Percentiles rank a stretch among this genome's conserved stretches.
Evolutionary conservation across 2,797 vertebrate species (phyloP).

Genomic region (Pangasius sanitwongsei): DNA sequence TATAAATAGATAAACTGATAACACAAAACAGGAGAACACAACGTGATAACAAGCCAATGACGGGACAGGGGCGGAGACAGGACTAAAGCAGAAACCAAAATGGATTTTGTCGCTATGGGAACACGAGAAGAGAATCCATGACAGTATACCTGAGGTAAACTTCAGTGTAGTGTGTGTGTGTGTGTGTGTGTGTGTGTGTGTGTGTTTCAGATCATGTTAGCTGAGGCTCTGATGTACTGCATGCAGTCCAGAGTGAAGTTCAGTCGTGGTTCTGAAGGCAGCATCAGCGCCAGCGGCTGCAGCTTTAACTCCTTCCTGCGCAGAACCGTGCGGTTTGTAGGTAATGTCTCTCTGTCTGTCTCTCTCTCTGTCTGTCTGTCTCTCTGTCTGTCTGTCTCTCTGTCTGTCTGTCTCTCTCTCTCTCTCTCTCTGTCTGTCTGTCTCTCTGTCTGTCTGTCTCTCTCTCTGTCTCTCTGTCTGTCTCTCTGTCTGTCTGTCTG

Average conservation of each 20-base stretch:
- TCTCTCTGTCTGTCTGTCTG: background rate
- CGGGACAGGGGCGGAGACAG: background rate
- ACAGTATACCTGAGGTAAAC: background rate
- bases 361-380: background rate
- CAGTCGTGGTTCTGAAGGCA: conserved; percentile 82
- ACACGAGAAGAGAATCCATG: background rate
- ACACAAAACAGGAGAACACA: background rate
- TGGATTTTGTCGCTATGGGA: background rate
- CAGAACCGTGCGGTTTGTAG: conserved; percentile 92
- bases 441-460: background rate
- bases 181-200: conserved; percentile 32
- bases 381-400: conserved; percentile 22
- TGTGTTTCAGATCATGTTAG: conserved; percentile 87
- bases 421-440: background rate
- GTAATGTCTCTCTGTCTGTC: conserved; percentile 66
- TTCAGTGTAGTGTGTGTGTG: background rate
- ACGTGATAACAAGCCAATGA: background rate
- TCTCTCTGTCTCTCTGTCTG: background rate
- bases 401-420: conserved; percentile 21
- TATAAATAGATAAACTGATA: background rate
- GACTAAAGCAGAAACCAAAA: background rate
- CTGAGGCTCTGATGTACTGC: conserved; percentile 91
- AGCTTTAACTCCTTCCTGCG: conserved; percentile 96
- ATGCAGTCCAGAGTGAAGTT: conserved; percentile 87
- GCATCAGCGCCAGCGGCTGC: conserved; percentile 91